Evolutionary conservation across 2,797 vertebrate genomes (phyloP), one percentile per base, ranked within the genome.

Genomic region (Anabacerthia variegaticeps): DNA sequence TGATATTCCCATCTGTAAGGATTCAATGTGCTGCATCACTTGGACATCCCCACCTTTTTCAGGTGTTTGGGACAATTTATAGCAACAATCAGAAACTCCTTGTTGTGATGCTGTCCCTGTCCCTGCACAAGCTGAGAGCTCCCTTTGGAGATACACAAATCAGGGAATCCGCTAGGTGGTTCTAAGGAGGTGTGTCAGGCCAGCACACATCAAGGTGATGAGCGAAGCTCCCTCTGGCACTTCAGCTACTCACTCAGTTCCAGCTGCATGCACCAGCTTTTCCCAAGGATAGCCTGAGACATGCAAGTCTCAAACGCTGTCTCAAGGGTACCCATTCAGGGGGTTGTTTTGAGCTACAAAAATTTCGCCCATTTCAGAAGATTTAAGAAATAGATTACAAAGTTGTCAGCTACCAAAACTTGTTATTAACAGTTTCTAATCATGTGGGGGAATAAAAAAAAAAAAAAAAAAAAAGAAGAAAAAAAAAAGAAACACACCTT

Each of bases 171-270:
- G 67, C 49, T 39, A 0, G 8, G 18, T 41, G 6, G 14, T 23
- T 67, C 17, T 52, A 46, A 85, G 30, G 7, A 58, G n/a, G 24
- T 0, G 0, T 10, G 19, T 15, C 24, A 80, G 81, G 52, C 49
- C 68, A 54, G 3, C 34, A 46, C 30, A n/a, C 0, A 0, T 16
- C 0, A 1, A 78, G 28, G 51, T 39, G 65, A 65, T 1, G 1
- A 86, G 5, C 85, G 24, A 67, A 69, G 55, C 19, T 30, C 56
- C 18, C 32, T 63, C 52, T 74, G 48, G 30, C 59, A 39, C 49
- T 85, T 75, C 52, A 85, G 37, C n/a, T 49, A 10, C 59, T 76
- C 4, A 3, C 23, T 63, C 22, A 62, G 12, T 41, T 87, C 20
- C 72, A 88, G 48, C n/a, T 73, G 65, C 26, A 37, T 52, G 19